These are phyloP conservation scores for Archocentrus centrarchus DNA, from an alignment of 2,113 vertebrate species.

Conservation along the genomic window DNA sequence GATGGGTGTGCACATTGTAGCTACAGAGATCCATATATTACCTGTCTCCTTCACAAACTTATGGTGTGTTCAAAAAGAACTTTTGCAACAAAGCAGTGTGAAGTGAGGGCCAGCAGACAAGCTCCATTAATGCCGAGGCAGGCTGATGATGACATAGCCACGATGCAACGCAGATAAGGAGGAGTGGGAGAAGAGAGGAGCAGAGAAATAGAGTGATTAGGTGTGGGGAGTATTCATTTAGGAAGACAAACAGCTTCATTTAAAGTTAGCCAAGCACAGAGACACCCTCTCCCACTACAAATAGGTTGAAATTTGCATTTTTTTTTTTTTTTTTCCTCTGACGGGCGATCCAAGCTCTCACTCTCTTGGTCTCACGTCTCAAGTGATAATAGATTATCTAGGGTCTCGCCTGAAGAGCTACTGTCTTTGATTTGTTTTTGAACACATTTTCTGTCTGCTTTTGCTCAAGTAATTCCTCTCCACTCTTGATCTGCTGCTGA, in stretches of 20 bases:
- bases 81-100: conserved; percentile 63
- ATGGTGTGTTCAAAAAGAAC: conserved; percentile 36
- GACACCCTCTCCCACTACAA: conserved; percentile 43
- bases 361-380: conserved; percentile 33
- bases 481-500: conserved; percentile 44
- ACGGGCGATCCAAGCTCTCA: conserved; percentile 1
- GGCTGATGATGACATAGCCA: conserved; percentile 54
- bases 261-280: conserved; percentile 68
- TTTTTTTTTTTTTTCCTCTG: conserved; percentile 49
- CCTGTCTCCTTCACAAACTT: conserved; percentile 29
- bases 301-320: conserved; percentile 61
- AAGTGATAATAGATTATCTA: conserved; percentile 62
- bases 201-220: conserved; percentile 55
- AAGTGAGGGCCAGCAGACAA: conserved; percentile 62
- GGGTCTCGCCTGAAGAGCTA: conserved; percentile 42
- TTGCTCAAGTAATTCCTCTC: conserved; percentile 37
- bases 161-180: conserved; percentile 55
- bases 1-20: not conserved
- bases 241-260: conserved; percentile 77
- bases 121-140: conserved; percentile 52
- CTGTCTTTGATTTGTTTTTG: conserved; percentile 60
- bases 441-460: conserved; percentile 39
- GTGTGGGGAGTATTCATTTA: conserved; percentile 62
- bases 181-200: conserved; percentile 27
- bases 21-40: conserved; percentile 15